Base-by-base conservation (phyloP, 2,797 vertebrate genomes). In the Salmo trutta region DNA sequence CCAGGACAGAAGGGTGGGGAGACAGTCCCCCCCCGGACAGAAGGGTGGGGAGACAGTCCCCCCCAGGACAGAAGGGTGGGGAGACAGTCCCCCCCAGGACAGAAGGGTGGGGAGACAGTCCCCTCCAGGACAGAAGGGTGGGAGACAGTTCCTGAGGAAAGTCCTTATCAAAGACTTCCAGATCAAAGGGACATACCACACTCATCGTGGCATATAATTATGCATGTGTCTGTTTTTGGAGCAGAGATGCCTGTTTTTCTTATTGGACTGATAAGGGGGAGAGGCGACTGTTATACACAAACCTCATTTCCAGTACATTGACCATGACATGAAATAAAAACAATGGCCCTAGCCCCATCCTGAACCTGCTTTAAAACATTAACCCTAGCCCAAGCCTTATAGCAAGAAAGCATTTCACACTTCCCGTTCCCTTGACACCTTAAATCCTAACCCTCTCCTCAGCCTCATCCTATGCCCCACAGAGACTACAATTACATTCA, bases 171-270 rank as follows among this genome's bases (percentile, higher is more conserved):
- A 80, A 84, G 79, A 74, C 47, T 73, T 75, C 59, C 74, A 82
- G 82, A 88, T 88, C 82, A 88, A 88, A 89, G 80, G 69, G 51
- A 59, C 71, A 73, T 67, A 75, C 80, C 71, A 79, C 41, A 41
- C 41, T 41, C 7, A 41, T 10, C 8, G 8, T 41, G 41, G 41
- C 8, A 41, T 71, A 73, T 81, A 79, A 88, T 88, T 84, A 84
- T 71, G 77, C 78, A 56, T 77, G 62, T 71, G 72, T n/a, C 53
- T 72, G 66, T 76, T 75, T 64, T 75, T 71, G 70, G 77, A 41
- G 41, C 41, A 41, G 41, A 47, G 41, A 74, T 74, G 74, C 74
- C 75, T 36, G 77, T 83, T 80, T 56, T 64, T 83, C 71, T 68
- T 72, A 82, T 87, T 79, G 79, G 78, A 88, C 79, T 80, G 69